These are phyloP conservation scores for Onthophagus sagittarius DNA, from an alignment of 2,888 invertebrate species.

Conservation along the genomic window DNA sequence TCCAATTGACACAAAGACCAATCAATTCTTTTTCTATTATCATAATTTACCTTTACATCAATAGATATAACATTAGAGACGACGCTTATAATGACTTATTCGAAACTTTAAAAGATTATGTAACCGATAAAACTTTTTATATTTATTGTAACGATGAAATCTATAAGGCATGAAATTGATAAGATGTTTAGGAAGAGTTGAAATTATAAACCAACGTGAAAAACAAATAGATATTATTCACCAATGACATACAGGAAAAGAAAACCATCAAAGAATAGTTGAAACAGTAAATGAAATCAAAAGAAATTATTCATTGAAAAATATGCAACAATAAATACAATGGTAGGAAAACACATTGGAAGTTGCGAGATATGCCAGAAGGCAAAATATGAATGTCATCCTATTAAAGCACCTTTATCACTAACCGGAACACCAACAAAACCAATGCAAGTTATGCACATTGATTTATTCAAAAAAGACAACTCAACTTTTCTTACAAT, in stretches of 20 bases:
- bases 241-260: background rate
- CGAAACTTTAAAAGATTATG: background rate
- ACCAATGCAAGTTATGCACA: conserved; percentile 22
- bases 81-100: background rate
- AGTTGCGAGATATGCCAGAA: background rate
- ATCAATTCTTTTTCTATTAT: conserved; percentile 5
- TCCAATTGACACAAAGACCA: background rate
- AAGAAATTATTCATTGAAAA: background rate
- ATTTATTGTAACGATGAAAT: background rate
- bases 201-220: background rate
- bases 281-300: background rate
- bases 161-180: conserved; percentile 1
- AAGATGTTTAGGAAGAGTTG: background rate
- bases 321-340: background rate
- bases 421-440: conserved; percentile 17
- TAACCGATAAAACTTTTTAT: background rate
- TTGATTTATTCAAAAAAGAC: conserved; percentile 20
- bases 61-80: background rate
- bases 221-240: background rate
- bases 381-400: conserved; percentile 4
- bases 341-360: background rate
- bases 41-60: conserved; percentile 4
- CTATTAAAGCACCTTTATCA: background rate
- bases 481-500: conserved; percentile 21
- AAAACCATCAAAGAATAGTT: background rate